A percentile compares a stretch with the other conserved stretches of the same genome.
These are phyloP conservation scores for Agonum fuliginosum DNA, from an alignment of 2,888 invertebrate species.

Conservation along the genomic window DNA sequence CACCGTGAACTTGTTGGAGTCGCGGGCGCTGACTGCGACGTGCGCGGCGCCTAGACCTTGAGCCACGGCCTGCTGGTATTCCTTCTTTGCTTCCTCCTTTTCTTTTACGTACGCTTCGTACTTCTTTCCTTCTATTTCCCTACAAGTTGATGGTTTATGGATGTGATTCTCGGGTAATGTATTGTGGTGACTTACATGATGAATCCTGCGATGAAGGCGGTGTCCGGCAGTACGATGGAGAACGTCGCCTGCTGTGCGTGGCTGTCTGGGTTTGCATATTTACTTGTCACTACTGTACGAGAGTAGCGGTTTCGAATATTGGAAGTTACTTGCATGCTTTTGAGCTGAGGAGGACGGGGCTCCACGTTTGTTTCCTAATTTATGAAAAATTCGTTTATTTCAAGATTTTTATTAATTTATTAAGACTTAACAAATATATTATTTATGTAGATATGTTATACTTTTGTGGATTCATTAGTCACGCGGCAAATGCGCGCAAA, in stretches of 20 bases:
- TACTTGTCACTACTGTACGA: slow-evolving; percentile 79
- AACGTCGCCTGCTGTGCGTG: slow-evolving; percentile 79
- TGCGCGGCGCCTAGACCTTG: slow-evolving; percentile 78
- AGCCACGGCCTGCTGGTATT: slow-evolving; percentile 73
- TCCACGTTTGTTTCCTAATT: not conserved
- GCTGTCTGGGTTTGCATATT: slow-evolving; percentile 78
- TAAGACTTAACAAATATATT: no score
- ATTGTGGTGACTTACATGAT: slow-evolving; percentile 72
- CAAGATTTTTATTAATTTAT: not conserved
- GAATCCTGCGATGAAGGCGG: slow-evolving; percentile 83
- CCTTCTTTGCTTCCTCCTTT: slow-evolving; percentile 54
- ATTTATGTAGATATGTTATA: no score
- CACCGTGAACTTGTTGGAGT: slow-evolving; percentile 82
- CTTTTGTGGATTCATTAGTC: no score
- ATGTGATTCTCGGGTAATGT: not conserved
- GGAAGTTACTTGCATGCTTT: slow-evolving; percentile 68
- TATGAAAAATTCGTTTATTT: not conserved
- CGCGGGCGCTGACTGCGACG: slow-evolving; percentile 79
- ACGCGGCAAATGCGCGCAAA: no score
- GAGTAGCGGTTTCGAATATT: slow-evolving; percentile 81
- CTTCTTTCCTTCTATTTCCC: slow-evolving; percentile 51
- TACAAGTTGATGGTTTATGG: slow-evolving; percentile 5
- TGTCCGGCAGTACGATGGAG: slow-evolving; percentile 80
- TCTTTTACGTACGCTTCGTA: slow-evolving; percentile 54
- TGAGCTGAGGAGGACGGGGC: slow-evolving; percentile 10